These are phyloP conservation scores for Gadus macrocephalus DNA, from an alignment of 2,113 vertebrate genomes.

Conservation along the genomic window DNA sequence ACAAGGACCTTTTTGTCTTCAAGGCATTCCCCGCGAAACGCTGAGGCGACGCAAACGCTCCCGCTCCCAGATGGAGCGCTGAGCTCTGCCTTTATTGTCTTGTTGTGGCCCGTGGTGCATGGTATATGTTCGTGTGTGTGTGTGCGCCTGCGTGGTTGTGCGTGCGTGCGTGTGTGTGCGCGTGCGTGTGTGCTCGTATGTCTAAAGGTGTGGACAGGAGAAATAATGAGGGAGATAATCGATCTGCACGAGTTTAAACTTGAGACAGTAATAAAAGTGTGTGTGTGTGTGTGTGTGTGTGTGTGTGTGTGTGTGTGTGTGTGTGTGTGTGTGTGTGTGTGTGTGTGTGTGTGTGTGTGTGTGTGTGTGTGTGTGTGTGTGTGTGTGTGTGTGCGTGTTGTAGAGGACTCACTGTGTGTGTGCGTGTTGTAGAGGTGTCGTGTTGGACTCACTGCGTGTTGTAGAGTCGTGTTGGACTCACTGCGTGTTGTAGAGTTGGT, in stretches of 20 bases:
- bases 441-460: too few species aligned
- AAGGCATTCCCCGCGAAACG: slow-evolving; percentile 74
- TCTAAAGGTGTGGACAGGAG: slow-evolving; percentile 18
- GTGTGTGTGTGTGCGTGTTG: too few species aligned
- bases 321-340: slow-evolving; percentile 8
- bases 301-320: slow-evolving; percentile 20
- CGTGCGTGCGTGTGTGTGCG: slow-evolving; percentile 1
- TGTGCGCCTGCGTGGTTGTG: slow-evolving; percentile 10
- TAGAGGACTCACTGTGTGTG: too few species aligned
- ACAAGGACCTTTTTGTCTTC: slow-evolving; percentile 76
- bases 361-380: too few species aligned
- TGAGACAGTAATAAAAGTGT: background rate
- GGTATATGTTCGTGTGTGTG: background rate
- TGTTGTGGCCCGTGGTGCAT: slow-evolving; percentile 18
- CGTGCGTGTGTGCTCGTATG: background rate
- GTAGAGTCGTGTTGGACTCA: too few species aligned
- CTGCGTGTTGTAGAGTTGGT: too few species aligned
- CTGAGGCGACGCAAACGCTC: slow-evolving; percentile 71
- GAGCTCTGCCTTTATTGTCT: slow-evolving; percentile 62
- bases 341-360: too few species aligned
- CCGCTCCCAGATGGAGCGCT: slow-evolving; percentile 66
- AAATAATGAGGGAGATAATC: slow-evolving; percentile 40
- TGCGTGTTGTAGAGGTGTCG: too few species aligned
- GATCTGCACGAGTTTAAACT: slow-evolving; percentile 36
- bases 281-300: slow-evolving; percentile 11